A percentile compares a stretch with the other conserved stretches of the same genome.
phyloP scores from a whole-genome alignment of 2,113 vertebrate species.

The Baryphthengus martii region DNA sequence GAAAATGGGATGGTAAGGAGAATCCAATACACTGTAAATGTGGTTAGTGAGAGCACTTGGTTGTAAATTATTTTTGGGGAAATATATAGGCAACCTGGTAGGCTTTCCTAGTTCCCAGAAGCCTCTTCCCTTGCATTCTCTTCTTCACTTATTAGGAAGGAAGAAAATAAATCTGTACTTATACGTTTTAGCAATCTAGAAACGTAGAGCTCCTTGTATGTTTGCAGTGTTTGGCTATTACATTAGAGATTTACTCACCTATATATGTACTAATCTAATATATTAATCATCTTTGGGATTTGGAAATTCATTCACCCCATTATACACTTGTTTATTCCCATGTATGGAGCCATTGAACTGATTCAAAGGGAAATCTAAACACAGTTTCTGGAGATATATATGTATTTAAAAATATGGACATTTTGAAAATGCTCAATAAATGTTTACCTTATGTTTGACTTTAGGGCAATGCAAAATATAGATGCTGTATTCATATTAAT shows the following conservation, averaged over 20 bases:
- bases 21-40: neutral
- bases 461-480: neutral
- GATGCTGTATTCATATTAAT: neutral
- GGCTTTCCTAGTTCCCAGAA: neutral
- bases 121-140: neutral
- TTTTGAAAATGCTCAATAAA: neutral
- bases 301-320: neutral
- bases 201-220: neutral
- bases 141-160: neutral
- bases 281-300: neutral
- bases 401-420: neutral
- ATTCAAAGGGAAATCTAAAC: neutral
- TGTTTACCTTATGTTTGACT: neutral
- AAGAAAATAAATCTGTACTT: neutral
- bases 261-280: neutral
- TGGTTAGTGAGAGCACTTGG: neutral
- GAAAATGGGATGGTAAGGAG: neutral
- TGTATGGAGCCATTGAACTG: neutral
- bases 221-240: neutral
- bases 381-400: neutral
- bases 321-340: neutral
- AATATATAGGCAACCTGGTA: neutral
- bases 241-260: neutral
- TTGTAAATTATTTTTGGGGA: neutral
- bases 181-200: neutral